phyloP scores from a whole-genome alignment of 2,797 vertebrate genomes.

The Arrhamphus sclerolepis region DNA sequence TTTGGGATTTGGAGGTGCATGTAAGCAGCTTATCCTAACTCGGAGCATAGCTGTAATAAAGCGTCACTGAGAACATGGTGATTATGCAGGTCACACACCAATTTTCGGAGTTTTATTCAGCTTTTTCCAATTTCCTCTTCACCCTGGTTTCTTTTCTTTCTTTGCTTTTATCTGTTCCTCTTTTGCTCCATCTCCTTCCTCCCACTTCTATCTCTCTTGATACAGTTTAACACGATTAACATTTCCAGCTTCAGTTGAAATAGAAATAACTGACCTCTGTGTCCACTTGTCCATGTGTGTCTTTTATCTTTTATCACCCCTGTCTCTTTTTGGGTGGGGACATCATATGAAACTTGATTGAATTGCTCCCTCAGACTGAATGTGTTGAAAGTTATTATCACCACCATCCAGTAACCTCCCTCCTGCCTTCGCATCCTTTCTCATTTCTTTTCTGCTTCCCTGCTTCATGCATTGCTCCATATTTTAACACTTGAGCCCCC shows the following conservation, averaged over 20 bases:
- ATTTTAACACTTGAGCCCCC: too few relatives aligned
- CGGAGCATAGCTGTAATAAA: slow-evolving; percentile 41
- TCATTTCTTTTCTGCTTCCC: not conserved
- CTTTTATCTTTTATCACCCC: slow-evolving; percentile 10
- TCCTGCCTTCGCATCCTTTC: not conserved
- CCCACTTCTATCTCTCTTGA: not conserved
- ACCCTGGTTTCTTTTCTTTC: not conserved
- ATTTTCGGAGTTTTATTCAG: slow-evolving; percentile 14
- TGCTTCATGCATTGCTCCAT: too few relatives aligned
- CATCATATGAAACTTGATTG: slow-evolving; percentile 30
- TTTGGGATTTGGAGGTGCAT: slow-evolving; percentile 57
- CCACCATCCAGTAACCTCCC: not conserved
- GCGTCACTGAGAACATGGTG: slow-evolving; percentile 38
- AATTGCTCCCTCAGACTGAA: slow-evolving; percentile 18
- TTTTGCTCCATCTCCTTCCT: not conserved
- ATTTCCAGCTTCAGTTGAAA: slow-evolving; percentile 29
- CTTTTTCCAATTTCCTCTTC: slow-evolving; percentile 14
- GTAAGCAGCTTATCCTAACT: slow-evolving; percentile 66
- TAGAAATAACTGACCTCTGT: slow-evolving; percentile 20
- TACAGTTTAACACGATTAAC: slow-evolving; percentile 26
- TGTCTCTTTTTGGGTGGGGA: slow-evolving; percentile 26
- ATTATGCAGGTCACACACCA: slow-evolving; percentile 34
- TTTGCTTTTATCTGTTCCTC: not conserved
- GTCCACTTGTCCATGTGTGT: not conserved
- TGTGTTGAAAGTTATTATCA: slow-evolving; percentile 37